Conservation (phyloP, 2,113 vertebrate species). For the Zapornia atra region DNA sequence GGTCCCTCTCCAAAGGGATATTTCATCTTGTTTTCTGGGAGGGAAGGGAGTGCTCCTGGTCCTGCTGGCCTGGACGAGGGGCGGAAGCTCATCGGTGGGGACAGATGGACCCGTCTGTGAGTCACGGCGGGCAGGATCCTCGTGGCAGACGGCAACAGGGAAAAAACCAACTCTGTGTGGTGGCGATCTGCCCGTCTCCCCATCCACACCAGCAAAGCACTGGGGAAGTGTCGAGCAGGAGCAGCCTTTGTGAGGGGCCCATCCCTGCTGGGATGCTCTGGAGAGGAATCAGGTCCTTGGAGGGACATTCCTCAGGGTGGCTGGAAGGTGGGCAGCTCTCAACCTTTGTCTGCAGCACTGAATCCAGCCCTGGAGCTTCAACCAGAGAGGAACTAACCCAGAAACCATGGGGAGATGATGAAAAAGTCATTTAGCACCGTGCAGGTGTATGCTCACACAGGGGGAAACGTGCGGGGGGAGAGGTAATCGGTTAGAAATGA, state of each 20-base stretch:
- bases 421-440: fast-evolving
- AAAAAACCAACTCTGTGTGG: not conserved
- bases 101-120: not conserved
- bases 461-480: not conserved
- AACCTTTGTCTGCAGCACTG: fast-evolving
- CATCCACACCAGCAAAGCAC: not conserved
- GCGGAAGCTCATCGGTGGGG: not conserved
- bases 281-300: not conserved
- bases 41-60: not conserved
- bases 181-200: not conserved
- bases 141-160: not conserved
- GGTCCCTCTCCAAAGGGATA: not conserved
- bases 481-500: not conserved
- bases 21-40: not conserved
- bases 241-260: not conserved
- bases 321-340: not conserved
- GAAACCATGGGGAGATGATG: not conserved
- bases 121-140: not conserved
- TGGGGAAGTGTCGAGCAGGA: fast-evolving
- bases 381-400: not conserved
- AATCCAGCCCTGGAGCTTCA: not conserved
- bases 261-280: fast-evolving
- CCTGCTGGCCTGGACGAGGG: fast-evolving
- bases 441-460: fast-evolving
- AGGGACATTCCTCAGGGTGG: fast-evolving